A percentile compares a stretch with the other conserved stretches of the same genome.
Conservation (phyloP, 2,797 vertebrate genomes). For the Bradypus variegatus region DNA sequence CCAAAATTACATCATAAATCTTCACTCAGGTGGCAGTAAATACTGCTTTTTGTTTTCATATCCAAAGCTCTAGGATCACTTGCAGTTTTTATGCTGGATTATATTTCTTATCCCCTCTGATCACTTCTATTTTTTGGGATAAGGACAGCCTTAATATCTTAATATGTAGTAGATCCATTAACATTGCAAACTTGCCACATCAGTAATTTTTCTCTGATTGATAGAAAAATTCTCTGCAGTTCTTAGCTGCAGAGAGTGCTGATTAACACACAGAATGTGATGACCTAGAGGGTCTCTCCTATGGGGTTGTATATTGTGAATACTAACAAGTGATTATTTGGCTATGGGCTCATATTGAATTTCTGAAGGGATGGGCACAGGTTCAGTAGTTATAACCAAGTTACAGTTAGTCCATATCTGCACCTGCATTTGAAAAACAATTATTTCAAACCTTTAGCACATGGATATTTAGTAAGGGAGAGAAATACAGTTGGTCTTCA, state of each 20-base stretch:
- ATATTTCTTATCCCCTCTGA: not conserved
- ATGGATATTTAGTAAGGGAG: not conserved
- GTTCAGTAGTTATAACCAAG: not conserved
- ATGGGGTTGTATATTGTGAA: not conserved
- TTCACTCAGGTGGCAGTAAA: not conserved
- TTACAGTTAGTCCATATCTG: not conserved
- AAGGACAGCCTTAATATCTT: not conserved
- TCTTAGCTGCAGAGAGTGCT: not conserved
- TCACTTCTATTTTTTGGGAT: not conserved
- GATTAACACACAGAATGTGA: slow-evolving; percentile 14
- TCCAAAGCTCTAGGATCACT: slow-evolving; percentile 3
- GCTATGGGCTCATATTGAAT: not conserved
- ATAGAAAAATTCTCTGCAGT: not conserved
- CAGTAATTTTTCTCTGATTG: slow-evolving; percentile 19
- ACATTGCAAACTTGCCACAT: not conserved
- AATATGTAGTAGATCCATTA: not conserved
- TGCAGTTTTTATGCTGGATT: slow-evolving; percentile 12
- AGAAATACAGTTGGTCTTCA: not conserved
- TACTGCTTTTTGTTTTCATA: not conserved
- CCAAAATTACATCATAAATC: not conserved
- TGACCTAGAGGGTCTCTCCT: not conserved
- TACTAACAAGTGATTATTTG: slow-evolving; percentile 23
- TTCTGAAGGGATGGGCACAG: not conserved
- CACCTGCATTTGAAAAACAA: not conserved
- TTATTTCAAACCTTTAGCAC: not conserved